These are phyloP conservation scores for Oxyura jamaicensis DNA, from an alignment of 2,113 vertebrate species.

Conservation along the genomic window DNA sequence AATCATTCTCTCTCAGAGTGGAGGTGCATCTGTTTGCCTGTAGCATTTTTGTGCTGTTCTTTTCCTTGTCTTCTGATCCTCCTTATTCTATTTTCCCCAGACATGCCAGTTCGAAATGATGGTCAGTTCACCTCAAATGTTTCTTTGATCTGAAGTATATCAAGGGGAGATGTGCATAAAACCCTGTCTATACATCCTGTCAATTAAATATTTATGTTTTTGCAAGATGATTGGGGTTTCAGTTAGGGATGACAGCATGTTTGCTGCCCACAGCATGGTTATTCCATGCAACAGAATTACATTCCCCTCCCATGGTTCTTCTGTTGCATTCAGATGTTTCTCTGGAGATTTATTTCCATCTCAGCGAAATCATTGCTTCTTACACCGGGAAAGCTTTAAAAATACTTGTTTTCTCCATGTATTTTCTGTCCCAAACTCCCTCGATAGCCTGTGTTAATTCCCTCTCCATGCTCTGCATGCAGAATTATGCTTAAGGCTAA, in stretches of 20 bases:
- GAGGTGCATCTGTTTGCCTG: conserved; percentile 8
- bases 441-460: background rate
- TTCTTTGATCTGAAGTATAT: background rate
- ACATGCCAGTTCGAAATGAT: background rate
- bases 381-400: background rate
- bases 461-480: background rate
- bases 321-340: conserved; percentile 1
- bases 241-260: background rate
- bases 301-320: conserved; percentile 10
- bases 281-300: conserved; percentile 1
- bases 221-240: background rate
- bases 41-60: background rate
- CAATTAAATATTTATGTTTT: background rate
- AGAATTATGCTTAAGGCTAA: background rate
- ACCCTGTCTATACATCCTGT: background rate
- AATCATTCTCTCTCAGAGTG: background rate
- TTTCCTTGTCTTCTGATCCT: background rate
- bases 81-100: background rate
- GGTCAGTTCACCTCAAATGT: background rate
- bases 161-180: background rate
- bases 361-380: background rate
- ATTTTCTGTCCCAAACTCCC: background rate
- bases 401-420: background rate
- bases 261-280: conserved; percentile 8
- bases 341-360: background rate